Evolutionary conservation across 2,113 vertebrate species (phyloP), one percentile per base, ranked within the genome.

Genomic region (Anthoscopus minutus): DNA sequence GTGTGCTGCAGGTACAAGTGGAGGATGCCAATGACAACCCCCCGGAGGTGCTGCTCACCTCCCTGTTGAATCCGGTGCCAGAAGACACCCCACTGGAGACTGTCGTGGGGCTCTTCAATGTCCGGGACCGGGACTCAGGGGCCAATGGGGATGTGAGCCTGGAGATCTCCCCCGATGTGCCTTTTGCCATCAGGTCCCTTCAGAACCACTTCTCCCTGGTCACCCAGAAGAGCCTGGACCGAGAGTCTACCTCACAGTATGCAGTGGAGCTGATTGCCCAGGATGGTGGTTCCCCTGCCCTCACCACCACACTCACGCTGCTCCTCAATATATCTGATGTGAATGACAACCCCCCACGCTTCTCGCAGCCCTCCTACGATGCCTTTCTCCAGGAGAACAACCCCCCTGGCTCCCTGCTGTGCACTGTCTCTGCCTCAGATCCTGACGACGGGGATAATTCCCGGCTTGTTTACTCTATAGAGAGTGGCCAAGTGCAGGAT

Each of bases 191-290:
- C 97, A 99, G 97, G 86, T 98, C 99, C 2, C 98, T 98, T 86
- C 98, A 98, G 73, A 99, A 99, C 86, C 99, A 99, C 93, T 99
- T 99, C 64, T 98, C 98, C 6, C 92, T 99, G 69, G 96, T 99
- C 31, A 99, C 98, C 4, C 93, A 64, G 60, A 97, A 96, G 22
- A 71, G 81, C 51, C 95, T 99, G 95, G 98, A 99, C 81, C 83
- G 98, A 30, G 98, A 99, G 88, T 84, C 70, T 5, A 89, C 53
- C 19, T 94, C 98, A 8, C 92, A 97, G 25, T 99, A 98, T 5
- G 14, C 65, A 67, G 96, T 99, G 45, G 78, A 97, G 81, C 95
- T 99, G 47, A 96, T 90, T 3, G 98, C 98, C 33, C 96, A 87
- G 20, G 99, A 99, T 48, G 96, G 97, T 0, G 99, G 98, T 3